Percentiles rank a stretch among this genome's conserved stretches.
Conservation (phyloP, 92 coral and sea anemone genomes). For the Zoanthus sansibaricus region DNA sequence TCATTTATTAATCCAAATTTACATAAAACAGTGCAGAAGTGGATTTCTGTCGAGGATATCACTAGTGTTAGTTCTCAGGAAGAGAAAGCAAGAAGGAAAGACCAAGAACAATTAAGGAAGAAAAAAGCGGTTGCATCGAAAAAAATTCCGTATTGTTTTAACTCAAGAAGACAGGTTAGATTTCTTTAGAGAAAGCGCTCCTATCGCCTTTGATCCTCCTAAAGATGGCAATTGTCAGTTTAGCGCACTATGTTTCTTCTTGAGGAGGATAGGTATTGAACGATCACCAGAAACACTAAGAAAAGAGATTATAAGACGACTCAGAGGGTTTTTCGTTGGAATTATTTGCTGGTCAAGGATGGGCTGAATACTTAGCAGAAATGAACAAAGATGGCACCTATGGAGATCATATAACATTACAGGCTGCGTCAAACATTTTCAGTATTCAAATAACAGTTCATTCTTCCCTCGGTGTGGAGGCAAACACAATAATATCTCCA, state of each 20-base stretch:
- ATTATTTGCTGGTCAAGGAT: slow-evolving; percentile 11
- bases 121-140: slow-evolving; percentile 24
- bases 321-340: slow-evolving; percentile 41
- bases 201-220: slow-evolving; percentile 26
- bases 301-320: background rate
- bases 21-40: slow-evolving; percentile 34
- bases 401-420: slow-evolving; percentile 46
- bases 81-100: slow-evolving; percentile 18
- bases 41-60: slow-evolving; percentile 57
- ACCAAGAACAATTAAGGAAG: slow-evolving; percentile 23
- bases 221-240: slow-evolving; percentile 27
- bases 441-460: slow-evolving; percentile 28
- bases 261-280: no score
- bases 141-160: slow-evolving; percentile 13
- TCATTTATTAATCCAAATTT: slow-evolving; percentile 44
- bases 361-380: slow-evolving; percentile 38
- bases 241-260: no score
- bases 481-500: slow-evolving; percentile 2
- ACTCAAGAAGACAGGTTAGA: slow-evolving; percentile 15
- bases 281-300: no score
- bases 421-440: slow-evolving; percentile 52
- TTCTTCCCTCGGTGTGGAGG: slow-evolving; percentile 15
- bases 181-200: background rate
- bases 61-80: slow-evolving; percentile 40
- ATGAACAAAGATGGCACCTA: slow-evolving; percentile 49